phyloP scores from a whole-genome alignment of 1,140 invertebrate genomes.

The Drosophila tropicalis region DNA sequence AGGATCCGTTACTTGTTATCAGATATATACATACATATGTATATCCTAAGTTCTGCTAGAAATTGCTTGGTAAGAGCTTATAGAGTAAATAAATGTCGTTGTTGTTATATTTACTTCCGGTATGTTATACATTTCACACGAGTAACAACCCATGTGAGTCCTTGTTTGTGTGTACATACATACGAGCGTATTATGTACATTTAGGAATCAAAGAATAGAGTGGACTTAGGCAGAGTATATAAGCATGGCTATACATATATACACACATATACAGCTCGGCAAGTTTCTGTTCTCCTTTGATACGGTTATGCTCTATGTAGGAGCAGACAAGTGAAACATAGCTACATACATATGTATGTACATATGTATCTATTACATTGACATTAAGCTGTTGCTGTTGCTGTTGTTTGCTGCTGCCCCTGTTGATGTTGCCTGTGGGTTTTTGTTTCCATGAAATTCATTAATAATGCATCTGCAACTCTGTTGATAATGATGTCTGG shows the following conservation, averaged over 20 bases:
- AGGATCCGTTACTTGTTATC: too few relatives aligned
- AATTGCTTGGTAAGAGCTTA: too few relatives aligned
- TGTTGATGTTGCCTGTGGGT: not conserved
- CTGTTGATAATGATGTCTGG: conserved; percentile 24
- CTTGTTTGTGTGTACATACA: conserved; percentile 10
- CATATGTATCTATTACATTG: conserved; percentile 32
- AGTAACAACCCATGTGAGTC: not conserved
- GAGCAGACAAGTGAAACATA: conserved; percentile 8
- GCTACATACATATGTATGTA: conserved; percentile 28
- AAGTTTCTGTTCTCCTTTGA: conserved; percentile 31
- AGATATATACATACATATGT: too few relatives aligned
- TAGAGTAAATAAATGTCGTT: not conserved
- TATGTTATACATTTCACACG: not conserved
- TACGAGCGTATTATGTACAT: not conserved
- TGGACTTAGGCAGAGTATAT: conserved; percentile 8
- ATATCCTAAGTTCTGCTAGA: too few relatives aligned
- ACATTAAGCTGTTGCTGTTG: conserved; percentile 18
- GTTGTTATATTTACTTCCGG: not conserved
- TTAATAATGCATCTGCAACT: conserved; percentile 65
- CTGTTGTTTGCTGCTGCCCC: conserved; percentile 6
- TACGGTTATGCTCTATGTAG: conserved; percentile 21
- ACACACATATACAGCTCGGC: too few relatives aligned
- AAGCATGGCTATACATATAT: not conserved
- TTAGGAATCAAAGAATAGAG: conserved; percentile 19
- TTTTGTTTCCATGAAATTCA: conserved; percentile 65